A percentile compares a stretch with the other conserved stretches of the same genome.
phyloP scores from a whole-genome alignment of 64 coral and sea anemone genomes.

The Astreopora myriophthalma region DNA sequence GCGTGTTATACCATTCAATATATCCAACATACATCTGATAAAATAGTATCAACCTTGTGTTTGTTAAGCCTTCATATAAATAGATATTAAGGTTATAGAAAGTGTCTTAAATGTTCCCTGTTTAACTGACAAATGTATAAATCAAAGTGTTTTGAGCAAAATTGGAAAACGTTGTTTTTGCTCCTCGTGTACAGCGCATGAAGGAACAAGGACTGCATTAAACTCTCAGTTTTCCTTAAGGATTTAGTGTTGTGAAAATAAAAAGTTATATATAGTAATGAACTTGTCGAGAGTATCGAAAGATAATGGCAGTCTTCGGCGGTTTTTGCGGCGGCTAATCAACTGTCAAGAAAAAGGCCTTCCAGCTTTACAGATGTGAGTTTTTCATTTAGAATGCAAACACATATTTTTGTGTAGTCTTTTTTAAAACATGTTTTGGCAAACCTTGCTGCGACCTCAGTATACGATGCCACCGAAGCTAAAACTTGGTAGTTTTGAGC shows the following conservation, averaged over 20 bases:
- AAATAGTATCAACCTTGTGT: neutral
- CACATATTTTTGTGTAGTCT: neutral
- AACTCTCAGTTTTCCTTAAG: no score
- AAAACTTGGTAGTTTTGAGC: no score
- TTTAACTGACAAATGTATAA: neutral
- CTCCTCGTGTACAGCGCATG: no score
- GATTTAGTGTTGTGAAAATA: no score
- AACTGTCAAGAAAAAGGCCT: neutral
- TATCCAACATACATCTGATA: neutral
- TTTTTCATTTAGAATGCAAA: constrained; percentile 2
- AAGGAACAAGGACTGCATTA: no score
- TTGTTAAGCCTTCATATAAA: neutral
- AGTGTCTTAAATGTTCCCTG: neutral
- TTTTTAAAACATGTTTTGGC: neutral
- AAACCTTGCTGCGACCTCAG: no score
- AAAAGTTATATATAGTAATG: no score
- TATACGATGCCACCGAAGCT: no score
- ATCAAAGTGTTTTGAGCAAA: neutral
- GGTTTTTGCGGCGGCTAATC: neutral
- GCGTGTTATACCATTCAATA: neutral
- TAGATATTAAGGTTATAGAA: neutral
- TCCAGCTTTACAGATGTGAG: constrained; percentile 2
- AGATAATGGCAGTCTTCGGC: neutral
- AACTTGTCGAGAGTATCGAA: neutral
- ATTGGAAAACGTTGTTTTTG: neutral